Percentiles rank a stretch among this genome's conserved stretches.
Conservation (phyloP, 2,888 invertebrate species). For the Drosophila nr. medialis region DNA sequence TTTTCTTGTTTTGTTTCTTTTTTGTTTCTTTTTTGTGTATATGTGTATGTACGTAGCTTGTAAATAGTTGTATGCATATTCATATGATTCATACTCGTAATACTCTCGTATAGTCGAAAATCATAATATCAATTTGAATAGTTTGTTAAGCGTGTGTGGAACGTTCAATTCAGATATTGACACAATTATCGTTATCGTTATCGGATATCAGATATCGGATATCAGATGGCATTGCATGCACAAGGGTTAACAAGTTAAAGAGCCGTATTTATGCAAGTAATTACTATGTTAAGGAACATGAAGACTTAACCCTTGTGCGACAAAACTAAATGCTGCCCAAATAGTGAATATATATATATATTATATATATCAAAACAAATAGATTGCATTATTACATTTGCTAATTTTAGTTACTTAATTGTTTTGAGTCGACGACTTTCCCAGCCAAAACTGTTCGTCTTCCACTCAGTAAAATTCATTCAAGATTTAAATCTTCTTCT, state of each 20-base stretch:
- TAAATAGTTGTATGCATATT: conserved; percentile 62
- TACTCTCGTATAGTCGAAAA: conserved; percentile 26
- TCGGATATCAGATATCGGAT: conserved; percentile 12
- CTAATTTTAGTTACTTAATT: conserved; percentile 34
- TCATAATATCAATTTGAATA: conserved; percentile 27
- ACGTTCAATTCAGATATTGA: conserved; percentile 30
- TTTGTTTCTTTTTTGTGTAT: conserved; percentile 22
- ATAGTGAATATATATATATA: conserved; percentile 20
- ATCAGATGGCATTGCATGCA: conserved; percentile 40
- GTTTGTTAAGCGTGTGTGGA: conserved; percentile 36
- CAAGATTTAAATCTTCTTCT: conserved; percentile 7
- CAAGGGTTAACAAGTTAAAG: conserved; percentile 53
- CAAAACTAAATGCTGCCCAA: conserved; percentile 54
- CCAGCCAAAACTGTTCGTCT: conserved; percentile 31
- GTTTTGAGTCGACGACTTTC: conserved; percentile 16
- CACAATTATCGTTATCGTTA: conserved; percentile 8
- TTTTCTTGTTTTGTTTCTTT: conserved; percentile 17
- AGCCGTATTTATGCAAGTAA: conserved; percentile 11
- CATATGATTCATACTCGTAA: conserved; percentile 44
- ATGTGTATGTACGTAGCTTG: conserved; percentile 46
- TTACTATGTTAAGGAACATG: conserved; percentile 46
- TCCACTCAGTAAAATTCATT: conserved; percentile 57
- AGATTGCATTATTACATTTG: conserved; percentile 10
- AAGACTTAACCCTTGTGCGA: conserved; percentile 61
- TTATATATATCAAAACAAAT: conserved; percentile 6